phyloP scores from a whole-genome alignment of 2,888 invertebrate genomes.

The Drosophila aldrichi region DNA sequence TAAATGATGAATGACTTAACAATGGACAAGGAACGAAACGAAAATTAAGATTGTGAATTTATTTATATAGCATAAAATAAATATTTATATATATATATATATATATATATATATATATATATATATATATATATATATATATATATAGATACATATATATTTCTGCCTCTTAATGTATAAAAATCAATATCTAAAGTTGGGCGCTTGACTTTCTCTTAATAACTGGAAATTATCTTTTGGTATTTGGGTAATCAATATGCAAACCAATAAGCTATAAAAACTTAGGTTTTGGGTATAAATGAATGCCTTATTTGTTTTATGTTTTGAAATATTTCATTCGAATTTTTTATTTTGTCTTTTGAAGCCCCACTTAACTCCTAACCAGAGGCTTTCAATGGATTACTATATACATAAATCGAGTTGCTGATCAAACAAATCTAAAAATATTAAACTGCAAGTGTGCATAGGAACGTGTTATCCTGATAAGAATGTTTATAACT shows the following conservation, averaged over 20 bases:
- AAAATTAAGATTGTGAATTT: neutral
- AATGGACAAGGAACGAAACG: neutral
- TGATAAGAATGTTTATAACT: constrained; percentile 11
- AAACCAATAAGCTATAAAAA: neutral
- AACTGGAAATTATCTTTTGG: neutral
- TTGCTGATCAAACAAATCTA: constrained; percentile 3
- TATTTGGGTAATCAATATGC: neutral
- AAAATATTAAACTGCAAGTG: constrained; percentile 13
- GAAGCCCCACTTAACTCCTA: constrained; percentile 17
- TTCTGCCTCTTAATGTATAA: neutral
- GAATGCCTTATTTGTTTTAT: constrained; percentile 6
- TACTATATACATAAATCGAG: constrained; percentile 1
- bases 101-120: neutral
- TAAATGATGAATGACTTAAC: neutral
- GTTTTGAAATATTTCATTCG: constrained; percentile 12
- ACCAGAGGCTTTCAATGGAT: constrained; percentile 8
- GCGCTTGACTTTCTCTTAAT: neutral
- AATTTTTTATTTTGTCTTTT: constrained; percentile 10
- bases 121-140: neutral
- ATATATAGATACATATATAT: neutral
- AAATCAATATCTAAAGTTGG: neutral
- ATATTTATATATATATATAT: neutral
- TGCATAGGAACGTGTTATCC: constrained; percentile 7
- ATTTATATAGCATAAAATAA: neutral
- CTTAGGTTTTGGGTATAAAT: constrained; percentile 1